These are phyloP conservation scores for Corythornis cristatus DNA, from an alignment of 2,113 vertebrate species.

Conservation along the genomic window DNA sequence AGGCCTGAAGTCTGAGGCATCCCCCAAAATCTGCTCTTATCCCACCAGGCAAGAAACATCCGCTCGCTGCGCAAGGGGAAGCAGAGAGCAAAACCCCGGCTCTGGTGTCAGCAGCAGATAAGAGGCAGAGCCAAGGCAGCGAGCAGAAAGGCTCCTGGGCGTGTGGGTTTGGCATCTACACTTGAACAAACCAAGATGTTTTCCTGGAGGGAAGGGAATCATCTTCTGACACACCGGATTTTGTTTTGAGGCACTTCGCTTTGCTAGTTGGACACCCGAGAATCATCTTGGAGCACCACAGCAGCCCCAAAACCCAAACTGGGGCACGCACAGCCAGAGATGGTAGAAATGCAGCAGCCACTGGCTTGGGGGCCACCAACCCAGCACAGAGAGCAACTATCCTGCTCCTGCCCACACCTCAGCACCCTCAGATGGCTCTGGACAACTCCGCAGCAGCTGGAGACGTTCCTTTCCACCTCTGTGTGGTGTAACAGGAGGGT, in stretches of 20 bases:
- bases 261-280: not conserved
- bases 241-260: not conserved
- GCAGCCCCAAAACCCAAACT: not conserved
- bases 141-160: not conserved
- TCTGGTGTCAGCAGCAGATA: not conserved
- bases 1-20: not conserved
- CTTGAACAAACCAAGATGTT: not conserved
- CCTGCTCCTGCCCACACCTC: not conserved
- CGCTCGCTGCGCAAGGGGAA: fast-evolving
- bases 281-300: not conserved
- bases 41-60: not conserved
- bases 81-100: not conserved
- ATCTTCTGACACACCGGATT: not conserved
- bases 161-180: not conserved
- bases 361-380: fast-evolving
- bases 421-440: fast-evolving
- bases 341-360: not conserved
- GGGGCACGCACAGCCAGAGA: not conserved
- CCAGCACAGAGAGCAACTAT: not conserved
- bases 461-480: fast-evolving
- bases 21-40: not conserved
- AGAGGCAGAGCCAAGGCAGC: not conserved
- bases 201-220: not conserved
- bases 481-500: fast-evolving
- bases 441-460: not conserved